phyloP scores from a whole-genome alignment of 2,888 invertebrate genomes.

The Hololepta plana region DNA sequence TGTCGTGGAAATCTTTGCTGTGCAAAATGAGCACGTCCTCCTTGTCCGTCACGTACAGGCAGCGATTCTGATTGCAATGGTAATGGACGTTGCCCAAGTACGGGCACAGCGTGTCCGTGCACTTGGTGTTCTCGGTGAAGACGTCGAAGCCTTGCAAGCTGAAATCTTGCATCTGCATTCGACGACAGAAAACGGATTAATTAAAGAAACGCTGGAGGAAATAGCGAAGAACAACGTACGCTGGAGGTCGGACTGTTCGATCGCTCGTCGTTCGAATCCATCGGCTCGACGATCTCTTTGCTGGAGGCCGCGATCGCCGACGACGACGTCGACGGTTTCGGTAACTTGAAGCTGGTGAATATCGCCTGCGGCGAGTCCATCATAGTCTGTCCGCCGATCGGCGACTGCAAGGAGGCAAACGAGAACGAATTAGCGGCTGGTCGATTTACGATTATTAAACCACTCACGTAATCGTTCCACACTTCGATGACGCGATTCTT shows the following conservation, averaged over 20 bases:
- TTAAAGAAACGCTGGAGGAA: neutral
- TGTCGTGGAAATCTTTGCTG: constrained; percentile 71
- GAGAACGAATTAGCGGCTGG: constrained; percentile 2
- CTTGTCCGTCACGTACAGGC: constrained; percentile 67
- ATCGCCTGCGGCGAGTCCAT: constrained; percentile 70
- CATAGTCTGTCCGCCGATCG: constrained; percentile 23
- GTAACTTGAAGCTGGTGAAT: constrained; percentile 83
- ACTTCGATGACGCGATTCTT: constrained; percentile 89
- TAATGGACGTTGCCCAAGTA: constrained; percentile 55
- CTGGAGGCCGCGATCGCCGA: constrained; percentile 15
- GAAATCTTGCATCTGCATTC: constrained; percentile 31
- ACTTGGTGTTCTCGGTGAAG: constrained; percentile 39
- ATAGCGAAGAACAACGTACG: neutral
- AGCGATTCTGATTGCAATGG: constrained; percentile 68
- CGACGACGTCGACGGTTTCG: constrained; percentile 36
- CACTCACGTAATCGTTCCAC: constrained; percentile 52
- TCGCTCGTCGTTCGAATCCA: constrained; percentile 23
- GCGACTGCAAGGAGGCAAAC: constrained; percentile 15
- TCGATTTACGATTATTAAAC: too few relatives aligned
- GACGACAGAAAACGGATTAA: neutral
- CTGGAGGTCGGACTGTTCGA: constrained; percentile 20
- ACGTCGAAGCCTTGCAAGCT: constrained; percentile 45
- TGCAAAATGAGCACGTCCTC: constrained; percentile 65
- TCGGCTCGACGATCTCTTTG: constrained; percentile 19
- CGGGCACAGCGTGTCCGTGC: constrained; percentile 60